A percentile compares a stretch with the other conserved stretches of the same genome.
Evolutionary conservation across 2,797 vertebrate genomes (phyloP).

Genomic region (Pangasius mekongensis): DNA sequence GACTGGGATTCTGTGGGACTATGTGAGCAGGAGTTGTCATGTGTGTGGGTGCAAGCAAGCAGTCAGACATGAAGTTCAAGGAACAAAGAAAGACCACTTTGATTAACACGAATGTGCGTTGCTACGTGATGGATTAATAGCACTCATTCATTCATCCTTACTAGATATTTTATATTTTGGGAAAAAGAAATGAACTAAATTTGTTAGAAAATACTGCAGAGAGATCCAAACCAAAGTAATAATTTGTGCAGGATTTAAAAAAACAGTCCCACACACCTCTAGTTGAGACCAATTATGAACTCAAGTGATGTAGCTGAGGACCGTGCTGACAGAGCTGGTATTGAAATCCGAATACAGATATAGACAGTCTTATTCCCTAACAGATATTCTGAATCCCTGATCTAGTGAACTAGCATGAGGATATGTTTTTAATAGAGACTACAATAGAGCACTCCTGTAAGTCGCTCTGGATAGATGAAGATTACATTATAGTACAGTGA

Average conservation of each 20-base stretch:
- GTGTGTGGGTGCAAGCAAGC: not conserved
- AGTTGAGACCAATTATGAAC: not conserved
- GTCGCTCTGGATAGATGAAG: not conserved
- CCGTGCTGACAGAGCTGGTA: not conserved
- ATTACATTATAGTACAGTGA: not conserved
- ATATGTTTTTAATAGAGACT: not conserved
- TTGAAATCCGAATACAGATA: not conserved
- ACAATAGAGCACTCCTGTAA: not conserved
- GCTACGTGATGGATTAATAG: not conserved
- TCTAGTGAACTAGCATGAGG: not conserved
- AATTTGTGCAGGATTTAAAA: not conserved
- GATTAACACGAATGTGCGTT: not conserved
- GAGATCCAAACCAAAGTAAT: not conserved
- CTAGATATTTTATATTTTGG: not conserved
- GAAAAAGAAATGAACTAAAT: not conserved
- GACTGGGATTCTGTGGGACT: not conserved
- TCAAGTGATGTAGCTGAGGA: not conserved
- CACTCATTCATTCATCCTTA: not conserved
- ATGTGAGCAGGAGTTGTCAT: not conserved
- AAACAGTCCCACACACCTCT: not conserved
- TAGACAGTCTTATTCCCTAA: not conserved
- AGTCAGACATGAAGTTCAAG: not conserved
- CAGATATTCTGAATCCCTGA: not conserved
- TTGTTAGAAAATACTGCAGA: not conserved
- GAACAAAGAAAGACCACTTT: not conserved